A percentile compares a stretch with the other conserved stretches of the same genome.
Evolutionary conservation across 2,888 invertebrate genomes (phyloP).

Genomic region (Pterostichus niger): DNA sequence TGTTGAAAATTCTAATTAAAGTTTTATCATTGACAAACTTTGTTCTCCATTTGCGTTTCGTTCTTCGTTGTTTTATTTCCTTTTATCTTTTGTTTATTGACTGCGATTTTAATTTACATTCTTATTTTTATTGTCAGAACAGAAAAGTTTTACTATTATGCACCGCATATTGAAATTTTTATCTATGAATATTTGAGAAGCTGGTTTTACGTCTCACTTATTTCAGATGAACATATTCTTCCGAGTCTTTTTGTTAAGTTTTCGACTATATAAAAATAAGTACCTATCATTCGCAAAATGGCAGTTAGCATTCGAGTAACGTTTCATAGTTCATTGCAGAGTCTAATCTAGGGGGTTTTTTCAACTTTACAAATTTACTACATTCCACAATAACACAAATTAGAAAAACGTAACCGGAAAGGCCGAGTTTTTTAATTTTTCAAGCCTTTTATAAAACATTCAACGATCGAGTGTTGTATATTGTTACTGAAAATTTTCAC

Average conservation of each 20-base stretch:
- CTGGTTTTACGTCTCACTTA: neutral
- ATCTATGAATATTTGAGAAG: slow-evolving; percentile 39
- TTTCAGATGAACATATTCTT: too few species aligned
- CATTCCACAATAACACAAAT: too few species aligned
- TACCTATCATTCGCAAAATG: slow-evolving; percentile 30
- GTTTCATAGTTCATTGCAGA: neutral
- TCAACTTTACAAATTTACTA: too few species aligned
- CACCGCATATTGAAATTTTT: slow-evolving; percentile 31
- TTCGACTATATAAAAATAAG: slow-evolving; percentile 8
- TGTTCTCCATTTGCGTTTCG: neutral
- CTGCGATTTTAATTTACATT: slow-evolving; percentile 47
- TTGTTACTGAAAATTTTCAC: too few species aligned
- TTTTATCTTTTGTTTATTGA: slow-evolving; percentile 42
- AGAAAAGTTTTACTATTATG: slow-evolving; percentile 47
- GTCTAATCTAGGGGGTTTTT: too few species aligned
- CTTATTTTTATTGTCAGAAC: slow-evolving; percentile 24
- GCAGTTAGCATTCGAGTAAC: neutral
- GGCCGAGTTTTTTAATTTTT: too few species aligned
- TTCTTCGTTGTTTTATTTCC: slow-evolving; percentile 36
- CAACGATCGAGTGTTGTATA: too few species aligned
- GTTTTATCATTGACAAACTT: slow-evolving; percentile 43
- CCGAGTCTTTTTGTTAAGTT: neutral
- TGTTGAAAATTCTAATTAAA: slow-evolving; percentile 44
- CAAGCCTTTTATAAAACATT: too few species aligned
- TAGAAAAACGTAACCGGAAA: too few species aligned